Evolutionary conservation across 2,888 invertebrate genomes (phyloP), one percentile per base, ranked within the genome.

Genomic region (Catotricha subobsoleta): DNA sequence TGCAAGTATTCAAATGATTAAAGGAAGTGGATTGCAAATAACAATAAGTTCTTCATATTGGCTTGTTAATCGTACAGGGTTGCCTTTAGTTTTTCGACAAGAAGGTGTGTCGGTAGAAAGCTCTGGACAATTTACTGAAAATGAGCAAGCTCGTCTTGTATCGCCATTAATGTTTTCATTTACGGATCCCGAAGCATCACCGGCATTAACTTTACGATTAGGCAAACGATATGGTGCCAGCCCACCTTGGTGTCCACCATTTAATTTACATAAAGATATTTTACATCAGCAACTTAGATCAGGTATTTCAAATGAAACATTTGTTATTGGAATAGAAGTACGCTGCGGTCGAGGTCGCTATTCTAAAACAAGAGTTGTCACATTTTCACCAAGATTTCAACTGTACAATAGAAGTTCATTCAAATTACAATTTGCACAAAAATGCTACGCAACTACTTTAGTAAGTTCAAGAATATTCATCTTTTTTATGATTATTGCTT

Each of bases 71-170:
- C 84, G 86, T 61, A 84, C 92, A 6, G 95, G 95, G 0, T 66
- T 98, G 45, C 95, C 97, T n/a, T 66, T 98, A 45, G 80, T 98
- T 41, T 91, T 94, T 61, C 76, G 81, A 50, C 94, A 95, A 62
- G 91, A 88, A 59, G 84, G 86, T 1, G 74, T 76, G 12, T 70
- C 72, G 10, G 57, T 65, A 20, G 80, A 78, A 52, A 79, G 82
- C 46, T 82, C 86, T 7, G 95, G 94, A 2, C 95, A 95, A 65
- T 86, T 82, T 59, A 79, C 79, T 43, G 97, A 97, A 60, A 90
- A 97, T 59, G 97, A 98, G 67, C 72, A 80, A 51, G 95, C 92
- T 10, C 71, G 94, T 49, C 84, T 88, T 72, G 80, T 91, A 41
- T 76, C 83, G 39, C 97, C 97, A 7, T 68, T 97, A 42, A 72